Conservation (phyloP, 2,113 vertebrate genomes). For the Proterorhinus semilunaris region DNA sequence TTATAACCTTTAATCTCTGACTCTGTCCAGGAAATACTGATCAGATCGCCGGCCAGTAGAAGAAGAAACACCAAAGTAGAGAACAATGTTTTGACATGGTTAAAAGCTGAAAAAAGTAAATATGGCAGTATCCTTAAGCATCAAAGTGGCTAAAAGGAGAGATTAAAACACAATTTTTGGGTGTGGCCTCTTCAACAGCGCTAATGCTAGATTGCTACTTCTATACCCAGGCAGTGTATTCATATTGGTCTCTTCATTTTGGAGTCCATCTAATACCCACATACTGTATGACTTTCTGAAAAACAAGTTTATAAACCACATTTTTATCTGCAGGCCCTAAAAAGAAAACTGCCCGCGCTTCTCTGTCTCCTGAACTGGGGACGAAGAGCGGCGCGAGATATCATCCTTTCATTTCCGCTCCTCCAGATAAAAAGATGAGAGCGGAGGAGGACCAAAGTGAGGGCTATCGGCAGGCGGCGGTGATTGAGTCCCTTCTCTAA, state of each 20-base stretch:
- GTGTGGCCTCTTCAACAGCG: background rate
- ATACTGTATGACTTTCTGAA: constrained; percentile 22
- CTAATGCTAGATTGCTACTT: background rate
- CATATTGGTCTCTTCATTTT: constrained; percentile 16
- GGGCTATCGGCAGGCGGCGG: constrained; percentile 62
- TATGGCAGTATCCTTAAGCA: no score
- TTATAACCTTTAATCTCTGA: no score
- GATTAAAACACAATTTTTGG: background rate
- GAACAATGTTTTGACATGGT: no score
- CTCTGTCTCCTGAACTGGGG: constrained; percentile 49
- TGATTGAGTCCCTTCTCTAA: constrained; percentile 71
- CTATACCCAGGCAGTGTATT: background rate
- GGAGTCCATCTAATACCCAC: constrained; percentile 25
- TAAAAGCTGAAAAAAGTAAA: no score
- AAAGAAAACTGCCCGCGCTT: constrained; percentile 44
- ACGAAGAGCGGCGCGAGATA: constrained; percentile 50
- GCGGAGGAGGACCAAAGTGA: constrained; percentile 53
- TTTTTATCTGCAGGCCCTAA: constrained; percentile 34
- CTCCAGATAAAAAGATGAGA: constrained; percentile 72
- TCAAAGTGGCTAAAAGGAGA: no score
- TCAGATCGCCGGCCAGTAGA: no score
- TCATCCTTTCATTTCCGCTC: constrained; percentile 76
- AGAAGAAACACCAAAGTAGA: no score
- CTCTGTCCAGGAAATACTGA: no score
- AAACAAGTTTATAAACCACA: constrained; percentile 31